Evolutionary conservation across 2,113 vertebrate genomes (phyloP), one percentile per base, ranked within the genome.

Genomic region (Rhinopithecus roxellana): DNA sequence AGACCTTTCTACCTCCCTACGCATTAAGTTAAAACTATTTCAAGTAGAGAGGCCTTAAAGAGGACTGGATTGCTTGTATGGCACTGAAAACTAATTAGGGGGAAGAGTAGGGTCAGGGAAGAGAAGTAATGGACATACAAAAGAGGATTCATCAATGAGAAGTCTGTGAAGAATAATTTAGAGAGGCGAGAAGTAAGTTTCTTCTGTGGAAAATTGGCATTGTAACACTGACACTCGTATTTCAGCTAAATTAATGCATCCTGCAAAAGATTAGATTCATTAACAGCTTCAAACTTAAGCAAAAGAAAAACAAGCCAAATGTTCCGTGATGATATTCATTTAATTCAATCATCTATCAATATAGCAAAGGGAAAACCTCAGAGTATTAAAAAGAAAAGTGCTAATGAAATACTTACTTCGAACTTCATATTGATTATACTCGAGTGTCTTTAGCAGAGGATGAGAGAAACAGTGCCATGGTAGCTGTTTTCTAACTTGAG

Each of bases 381-480:
- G 0, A 22, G 16, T 32, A 55, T 23, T 87, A 20, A 80, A 69
- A 69, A 94, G 67, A 69, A 69, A n/a, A 45, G 38, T 72, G 35
- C 10, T 22, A n/a, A 8, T 0, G 9, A 79, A 64, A 22, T 69
- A 98, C 99, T 99, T 97, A 99, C 99, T 99, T 96, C 99, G 99
- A 97, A 99, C 99, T 99, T 99, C 99, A 97, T 99, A 99, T 90
- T 99, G 99, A 96, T 99, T 99, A 95, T 99, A 99, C 98, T 99
- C 99, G 97, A 99, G 99, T 22, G 99, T 99, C 99, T 99, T 99
- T 98, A 99, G 99, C 98, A 99, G 98, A 0, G 99, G 99, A 89
- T 99, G 99, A 61, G 99, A 99, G 99, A 99, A 99, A 98, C 99
- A 99, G 98, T 99, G 99, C 99, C 99, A 99, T 6, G 99, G 99